A percentile compares a stretch with the other conserved stretches of the same genome.
phyloP scores from a whole-genome alignment of 2,888 invertebrate species.

The Malacosoma neustria region DNA sequence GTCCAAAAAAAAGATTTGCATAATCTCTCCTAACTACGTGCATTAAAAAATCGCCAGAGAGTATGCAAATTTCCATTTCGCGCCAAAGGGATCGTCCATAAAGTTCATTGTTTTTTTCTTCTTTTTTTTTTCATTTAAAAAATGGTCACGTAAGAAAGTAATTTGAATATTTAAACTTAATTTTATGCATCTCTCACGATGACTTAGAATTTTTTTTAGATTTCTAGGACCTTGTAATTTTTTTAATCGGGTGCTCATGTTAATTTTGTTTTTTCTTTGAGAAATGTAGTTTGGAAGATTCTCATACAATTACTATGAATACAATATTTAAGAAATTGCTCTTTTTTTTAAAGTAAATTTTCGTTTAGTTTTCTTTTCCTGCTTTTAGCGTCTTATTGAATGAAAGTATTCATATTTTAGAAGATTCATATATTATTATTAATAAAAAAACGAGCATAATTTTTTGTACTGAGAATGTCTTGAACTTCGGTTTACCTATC shows the following conservation, averaged over 20 bases:
- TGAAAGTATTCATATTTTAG: too few species aligned
- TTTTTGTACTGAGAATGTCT: too few species aligned
- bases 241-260: slow-evolving; percentile 10
- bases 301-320: neutral
- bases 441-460: too few species aligned
- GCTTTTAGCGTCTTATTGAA: too few species aligned
- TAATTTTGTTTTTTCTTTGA: slow-evolving; percentile 12
- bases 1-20: slow-evolving; percentile 68
- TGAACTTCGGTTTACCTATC: too few species aligned
- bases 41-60: slow-evolving; percentile 58
- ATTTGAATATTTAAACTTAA: slow-evolving; percentile 45
- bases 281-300: neutral
- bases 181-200: slow-evolving; percentile 61
- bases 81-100: slow-evolving; percentile 36
- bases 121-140: slow-evolving; percentile 39
- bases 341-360: too few species aligned
- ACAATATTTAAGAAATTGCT: too few species aligned
- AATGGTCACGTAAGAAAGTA: slow-evolving; percentile 54
- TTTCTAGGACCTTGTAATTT: slow-evolving; percentile 18
- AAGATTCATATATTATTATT: too few species aligned
- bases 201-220: slow-evolving; percentile 30
- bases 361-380: too few species aligned
- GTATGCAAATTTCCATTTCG: slow-evolving; percentile 54
- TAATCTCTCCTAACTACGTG: slow-evolving; percentile 40
- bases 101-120: slow-evolving; percentile 29